phyloP scores from a whole-genome alignment of 1,140 invertebrate genomes.

The Drosophila persimilis region DNA sequence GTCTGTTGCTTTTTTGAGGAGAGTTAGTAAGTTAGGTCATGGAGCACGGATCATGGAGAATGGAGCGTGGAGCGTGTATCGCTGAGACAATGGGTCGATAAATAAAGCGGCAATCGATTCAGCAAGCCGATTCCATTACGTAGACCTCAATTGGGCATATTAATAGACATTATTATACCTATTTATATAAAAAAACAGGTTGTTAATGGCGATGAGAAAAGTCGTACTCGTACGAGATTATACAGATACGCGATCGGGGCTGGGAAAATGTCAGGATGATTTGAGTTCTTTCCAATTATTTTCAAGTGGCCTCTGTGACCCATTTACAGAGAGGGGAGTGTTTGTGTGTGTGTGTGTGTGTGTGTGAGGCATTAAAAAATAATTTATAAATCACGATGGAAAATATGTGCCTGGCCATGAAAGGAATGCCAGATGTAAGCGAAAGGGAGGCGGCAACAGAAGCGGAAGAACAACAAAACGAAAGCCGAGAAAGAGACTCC shows the following conservation, averaged over 20 bases:
- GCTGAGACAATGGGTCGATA: constrained; percentile 61
- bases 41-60: constrained; percentile 44
- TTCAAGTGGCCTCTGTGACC: constrained; percentile 47
- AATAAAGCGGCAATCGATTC: constrained; percentile 50
- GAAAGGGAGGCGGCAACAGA: constrained; percentile 46
- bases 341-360: neutral
- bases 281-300: constrained; percentile 48
- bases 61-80: constrained; percentile 37
- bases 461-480: constrained; percentile 57
- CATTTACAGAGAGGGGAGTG: constrained; percentile 23
- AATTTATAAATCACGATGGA: constrained; percentile 57
- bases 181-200: constrained; percentile 64
- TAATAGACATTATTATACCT: constrained; percentile 30
- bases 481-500: constrained; percentile 67
- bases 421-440: constrained; percentile 55
- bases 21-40: constrained; percentile 69
- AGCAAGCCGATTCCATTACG: constrained; percentile 40
- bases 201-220: constrained; percentile 60
- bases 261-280: constrained; percentile 29
- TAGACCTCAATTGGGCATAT: constrained; percentile 37
- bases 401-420: constrained; percentile 46
- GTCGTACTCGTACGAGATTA: neutral
- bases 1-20: neutral
- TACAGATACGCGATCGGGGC: neutral
- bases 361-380: constrained; percentile 47